Evolutionary conservation across 1,140 invertebrate species (phyloP).

Genomic region (Maconellicoccus hirsutus): DNA sequence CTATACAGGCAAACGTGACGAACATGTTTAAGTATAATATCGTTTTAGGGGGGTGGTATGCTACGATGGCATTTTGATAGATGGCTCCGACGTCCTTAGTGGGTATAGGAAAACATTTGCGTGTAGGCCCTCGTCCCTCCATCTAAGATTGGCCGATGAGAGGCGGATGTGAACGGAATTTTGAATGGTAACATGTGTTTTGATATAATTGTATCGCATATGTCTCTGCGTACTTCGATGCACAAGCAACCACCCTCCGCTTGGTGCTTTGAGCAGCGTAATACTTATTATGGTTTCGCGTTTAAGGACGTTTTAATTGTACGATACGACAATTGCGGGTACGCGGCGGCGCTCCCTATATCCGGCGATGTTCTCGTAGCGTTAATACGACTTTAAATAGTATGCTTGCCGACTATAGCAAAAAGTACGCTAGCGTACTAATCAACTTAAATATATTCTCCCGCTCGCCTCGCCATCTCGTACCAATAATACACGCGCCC

Average conservation of each 20-base stretch:
- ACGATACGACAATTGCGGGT: not conserved
- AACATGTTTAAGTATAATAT: not conserved
- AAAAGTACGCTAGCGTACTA: not conserved
- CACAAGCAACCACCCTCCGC: too few relatives aligned
- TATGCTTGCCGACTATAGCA: too few relatives aligned
- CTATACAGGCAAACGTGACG: not conserved
- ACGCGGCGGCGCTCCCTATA: not conserved
- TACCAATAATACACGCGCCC: not conserved
- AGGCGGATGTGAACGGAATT: not conserved
- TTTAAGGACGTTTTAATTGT: conserved; percentile 5
- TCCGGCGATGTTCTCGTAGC: not conserved
- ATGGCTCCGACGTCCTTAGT: not conserved
- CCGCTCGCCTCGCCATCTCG: not conserved
- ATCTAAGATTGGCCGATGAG: too few relatives aligned
- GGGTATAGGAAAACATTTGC: not conserved
- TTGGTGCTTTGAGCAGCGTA: too few relatives aligned
- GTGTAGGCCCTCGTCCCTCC: not conserved
- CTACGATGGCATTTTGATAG: not conserved
- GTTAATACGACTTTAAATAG: too few relatives aligned
- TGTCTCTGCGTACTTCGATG: not conserved
- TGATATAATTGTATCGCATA: not conserved
- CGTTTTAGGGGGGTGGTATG: not conserved
- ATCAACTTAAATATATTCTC: not conserved
- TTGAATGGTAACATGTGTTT: not conserved
- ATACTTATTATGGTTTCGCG: not conserved